A percentile compares a stretch with the other conserved stretches of the same genome.
Conservation (phyloP, 2,797 vertebrate genomes). For the Luscinia luscinia region DNA sequence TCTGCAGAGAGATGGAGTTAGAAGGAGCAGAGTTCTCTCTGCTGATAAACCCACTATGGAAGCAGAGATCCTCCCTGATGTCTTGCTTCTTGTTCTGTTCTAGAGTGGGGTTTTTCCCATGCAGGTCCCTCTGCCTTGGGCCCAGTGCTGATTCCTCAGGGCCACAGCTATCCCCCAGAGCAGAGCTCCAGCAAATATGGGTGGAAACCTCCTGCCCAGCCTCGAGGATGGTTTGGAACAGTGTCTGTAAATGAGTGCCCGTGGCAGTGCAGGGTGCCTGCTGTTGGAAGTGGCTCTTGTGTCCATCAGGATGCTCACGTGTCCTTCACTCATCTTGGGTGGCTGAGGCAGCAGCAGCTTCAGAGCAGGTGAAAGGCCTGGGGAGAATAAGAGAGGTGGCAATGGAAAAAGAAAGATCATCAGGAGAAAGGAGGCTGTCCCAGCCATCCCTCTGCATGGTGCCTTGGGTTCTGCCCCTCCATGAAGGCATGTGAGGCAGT, state of each 20-base stretch:
- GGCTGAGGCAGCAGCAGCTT: not conserved
- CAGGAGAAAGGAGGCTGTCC: not conserved
- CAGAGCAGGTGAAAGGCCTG: not conserved
- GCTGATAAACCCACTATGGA: not conserved
- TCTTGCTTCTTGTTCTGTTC: not conserved
- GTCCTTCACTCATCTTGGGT: not conserved
- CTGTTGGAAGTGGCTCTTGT: not conserved
- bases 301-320: not conserved
- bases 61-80: not conserved
- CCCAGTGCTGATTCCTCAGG: not conserved
- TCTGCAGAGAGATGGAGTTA: slow-evolving; percentile 3
- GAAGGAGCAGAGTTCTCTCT: not conserved
- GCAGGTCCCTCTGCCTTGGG: not conserved
- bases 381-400: not conserved
- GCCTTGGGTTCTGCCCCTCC: not conserved
- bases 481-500: not conserved
- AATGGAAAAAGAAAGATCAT: not conserved
- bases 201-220: not conserved
- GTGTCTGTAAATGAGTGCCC: not conserved
- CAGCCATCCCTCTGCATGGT: not conserved
- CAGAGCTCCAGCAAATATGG: not conserved
- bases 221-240: not conserved
- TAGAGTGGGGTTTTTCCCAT: not conserved
- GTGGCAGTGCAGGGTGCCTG: not conserved
- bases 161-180: not conserved